A percentile compares a stretch with the other conserved stretches of the same genome.
phyloP scores from a whole-genome alignment of 2,888 invertebrate genomes.

The Agrotis puta region DNA sequence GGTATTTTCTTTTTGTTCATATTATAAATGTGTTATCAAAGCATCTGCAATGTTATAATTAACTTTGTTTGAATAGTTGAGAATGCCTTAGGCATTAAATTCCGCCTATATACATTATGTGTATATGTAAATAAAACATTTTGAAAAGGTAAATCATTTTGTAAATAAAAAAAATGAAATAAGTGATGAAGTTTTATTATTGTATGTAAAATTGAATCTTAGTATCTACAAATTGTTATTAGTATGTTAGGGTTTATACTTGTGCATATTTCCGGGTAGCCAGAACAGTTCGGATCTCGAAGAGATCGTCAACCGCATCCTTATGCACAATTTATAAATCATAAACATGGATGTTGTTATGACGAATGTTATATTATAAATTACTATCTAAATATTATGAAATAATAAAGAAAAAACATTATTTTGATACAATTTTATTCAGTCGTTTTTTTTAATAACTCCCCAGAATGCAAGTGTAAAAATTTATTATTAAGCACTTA shows the following conservation, averaged over 20 bases:
- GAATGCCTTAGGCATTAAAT: conserved; percentile 1
- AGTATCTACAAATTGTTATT: conserved; percentile 30
- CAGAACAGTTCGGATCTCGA: conserved; percentile 5
- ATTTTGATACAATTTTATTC: conserved; percentile 55
- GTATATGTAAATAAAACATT: neutral
- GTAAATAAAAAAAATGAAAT: conserved; percentile 22
- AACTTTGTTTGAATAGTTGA: neutral
- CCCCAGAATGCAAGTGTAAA: conserved; percentile 12
- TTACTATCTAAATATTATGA: conserved; percentile 34
- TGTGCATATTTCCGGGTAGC: conserved; percentile 4
- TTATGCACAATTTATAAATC: conserved; percentile 3
- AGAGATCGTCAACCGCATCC: neutral
- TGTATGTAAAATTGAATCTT: conserved; percentile 59
- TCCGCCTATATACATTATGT: conserved; percentile 1
- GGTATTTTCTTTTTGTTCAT: too few relatives aligned
- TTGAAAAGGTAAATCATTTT: neutral
- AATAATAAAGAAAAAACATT: conserved; percentile 36
- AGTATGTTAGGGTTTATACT: neutral
- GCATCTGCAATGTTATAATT: neutral
- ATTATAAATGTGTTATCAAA: too few relatives aligned
- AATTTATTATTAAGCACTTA: conserved; percentile 1
- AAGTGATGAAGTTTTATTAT: conserved; percentile 46
- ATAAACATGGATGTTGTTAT: conserved; percentile 16
- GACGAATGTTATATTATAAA: conserved; percentile 9
- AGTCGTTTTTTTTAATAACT: conserved; percentile 54